phyloP scores from a whole-genome alignment of 2,797 vertebrate species.

The Kryptolebias ocellatus region DNA sequence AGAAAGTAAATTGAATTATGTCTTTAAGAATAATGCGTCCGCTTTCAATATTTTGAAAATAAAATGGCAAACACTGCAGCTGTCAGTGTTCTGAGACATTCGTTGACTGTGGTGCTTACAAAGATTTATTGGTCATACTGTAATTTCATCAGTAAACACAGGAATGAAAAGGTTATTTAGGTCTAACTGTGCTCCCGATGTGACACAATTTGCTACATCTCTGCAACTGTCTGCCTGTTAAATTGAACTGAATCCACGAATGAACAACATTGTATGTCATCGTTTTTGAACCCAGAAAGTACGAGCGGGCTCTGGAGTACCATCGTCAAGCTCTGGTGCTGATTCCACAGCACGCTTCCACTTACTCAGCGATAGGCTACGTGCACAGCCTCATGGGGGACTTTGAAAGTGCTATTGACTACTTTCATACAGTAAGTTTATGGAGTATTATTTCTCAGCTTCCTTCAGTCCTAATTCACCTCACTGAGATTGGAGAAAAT shows the following conservation, averaged over 20 bases:
- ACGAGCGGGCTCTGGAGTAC: constrained; percentile 96
- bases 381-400: constrained; percentile 98
- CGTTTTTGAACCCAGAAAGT: constrained; percentile 84
- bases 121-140: too few species aligned
- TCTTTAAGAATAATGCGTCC: too few species aligned
- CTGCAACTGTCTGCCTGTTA: background rate
- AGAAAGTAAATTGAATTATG: too few species aligned
- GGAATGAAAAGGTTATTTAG: background rate
- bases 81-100: too few species aligned
- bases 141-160: background rate
- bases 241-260: background rate
- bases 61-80: too few species aligned
- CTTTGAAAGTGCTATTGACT: constrained; percentile 98
- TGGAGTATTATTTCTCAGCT: background rate
- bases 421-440: constrained; percentile 93
- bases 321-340: constrained; percentile 96
- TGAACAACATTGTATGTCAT: background rate
- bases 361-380: constrained; percentile 96
- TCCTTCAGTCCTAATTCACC: background rate
- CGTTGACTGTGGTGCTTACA: too few species aligned
- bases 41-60: too few species aligned
- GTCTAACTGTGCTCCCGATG: too few species aligned
- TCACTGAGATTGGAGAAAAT: too few species aligned
- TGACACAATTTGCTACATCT: too few species aligned
- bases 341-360: constrained; percentile 98